Base-by-base conservation (phyloP, 2,113 vertebrate species). In the Cricetomys ansorgei region DNA sequence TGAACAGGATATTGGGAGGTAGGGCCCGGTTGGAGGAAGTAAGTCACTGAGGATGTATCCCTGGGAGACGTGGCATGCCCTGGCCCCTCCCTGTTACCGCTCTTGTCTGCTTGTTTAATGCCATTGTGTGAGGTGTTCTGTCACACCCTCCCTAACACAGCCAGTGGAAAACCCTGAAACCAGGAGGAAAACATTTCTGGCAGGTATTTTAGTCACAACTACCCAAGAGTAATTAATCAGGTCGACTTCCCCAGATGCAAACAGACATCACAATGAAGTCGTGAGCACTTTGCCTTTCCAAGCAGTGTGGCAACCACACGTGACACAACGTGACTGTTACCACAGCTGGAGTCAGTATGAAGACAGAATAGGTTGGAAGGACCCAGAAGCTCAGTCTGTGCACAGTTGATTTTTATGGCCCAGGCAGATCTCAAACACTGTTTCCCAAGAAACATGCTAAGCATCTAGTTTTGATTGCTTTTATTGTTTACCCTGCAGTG, bases 391-490 rank as follows among this genome's bases (percentile, higher is more conserved):
- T 96, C 50, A 55, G 53, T 21, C 69, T 94, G 53, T 64, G 19
- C 72, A 92, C 67, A 57, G 31, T 79, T 86, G 10, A 8, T 65
- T 85, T 79, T 0, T 29, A 40, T 25, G 37, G 31, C 48, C 40
- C 76, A 95, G 37, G 13, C 62, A 89, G 81, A 86, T 55, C 43
- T 48, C 80, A 91, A 87, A 91, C 37, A 55, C 16, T 37, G 94
- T 92, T 91, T 34, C 67, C 15, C 53, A 88, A 91, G 89, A 91
- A 76, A 81, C 34, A 73, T 31, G 21, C n/a, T 57, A 86, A 40
- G 48, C 64, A 93, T 81, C 86, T 59, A 43, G 75, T 73, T 62
- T 50, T 57, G 67, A 95, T 55, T 87, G 73, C 59, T 89, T 91
- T 92, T 92, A 55, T 64, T 85, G n/a, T 67, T 94, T 83, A 31